Conservation (phyloP, 2,113 vertebrate species). For the Theristicus caerulescens region DNA sequence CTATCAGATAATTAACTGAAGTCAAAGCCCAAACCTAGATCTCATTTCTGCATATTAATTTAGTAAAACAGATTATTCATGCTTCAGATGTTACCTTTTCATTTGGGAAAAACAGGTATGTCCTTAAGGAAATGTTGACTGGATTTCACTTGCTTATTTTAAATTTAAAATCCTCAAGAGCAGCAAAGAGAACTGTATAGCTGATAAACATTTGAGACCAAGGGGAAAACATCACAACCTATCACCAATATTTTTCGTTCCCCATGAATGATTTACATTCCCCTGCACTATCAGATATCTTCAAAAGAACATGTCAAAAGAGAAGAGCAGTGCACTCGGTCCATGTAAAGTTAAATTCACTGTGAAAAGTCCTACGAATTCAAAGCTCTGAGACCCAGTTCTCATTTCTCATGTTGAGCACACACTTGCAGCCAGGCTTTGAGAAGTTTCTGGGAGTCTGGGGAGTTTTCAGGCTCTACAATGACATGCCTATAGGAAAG, state of each 20-base stretch:
- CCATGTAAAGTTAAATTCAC: slow-evolving; percentile 40
- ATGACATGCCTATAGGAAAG: background rate
- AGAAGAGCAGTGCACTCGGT: background rate
- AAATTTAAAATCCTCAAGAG: slow-evolving; percentile 8
- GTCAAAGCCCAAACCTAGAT: background rate
- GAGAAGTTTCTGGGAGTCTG: background rate
- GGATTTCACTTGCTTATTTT: background rate
- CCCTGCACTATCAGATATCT: background rate
- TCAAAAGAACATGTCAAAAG: slow-evolving; percentile 44
- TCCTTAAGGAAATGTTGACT: background rate
- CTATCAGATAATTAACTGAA: slow-evolving; percentile 20
- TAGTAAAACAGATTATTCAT: slow-evolving; percentile 8
- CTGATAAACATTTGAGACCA: slow-evolving; percentile 32
- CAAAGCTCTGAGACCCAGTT: background rate
- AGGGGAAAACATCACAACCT: background rate
- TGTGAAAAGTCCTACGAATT: background rate
- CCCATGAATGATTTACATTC: slow-evolving; percentile 55
- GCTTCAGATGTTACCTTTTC: slow-evolving; percentile 18
- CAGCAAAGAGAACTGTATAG: background rate
- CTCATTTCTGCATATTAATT: slow-evolving; percentile 9
- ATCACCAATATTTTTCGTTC: slow-evolving; percentile 47
- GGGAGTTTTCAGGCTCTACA: background rate
- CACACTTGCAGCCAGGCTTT: background rate
- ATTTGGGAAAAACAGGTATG: slow-evolving; percentile 22
- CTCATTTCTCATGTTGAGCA: background rate